Evolutionary conservation across 2,888 invertebrate species (phyloP).

Genomic region (Thymelicus acteon): DNA sequence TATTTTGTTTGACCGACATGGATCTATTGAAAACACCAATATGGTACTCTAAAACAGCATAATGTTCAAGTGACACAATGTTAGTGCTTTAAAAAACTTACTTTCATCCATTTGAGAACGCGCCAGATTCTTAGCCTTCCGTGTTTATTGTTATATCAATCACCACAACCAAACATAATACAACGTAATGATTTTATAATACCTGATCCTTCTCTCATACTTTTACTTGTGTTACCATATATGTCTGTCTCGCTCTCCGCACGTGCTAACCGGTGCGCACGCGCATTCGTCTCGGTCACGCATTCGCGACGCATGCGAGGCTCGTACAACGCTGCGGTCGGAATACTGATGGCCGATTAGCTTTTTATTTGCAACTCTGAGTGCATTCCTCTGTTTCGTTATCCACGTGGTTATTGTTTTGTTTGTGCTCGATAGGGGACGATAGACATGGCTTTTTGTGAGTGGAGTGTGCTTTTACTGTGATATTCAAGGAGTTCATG

Average conservation of each 20-base stretch:
- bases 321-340: slow-evolving; percentile 38
- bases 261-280: slow-evolving; percentile 37
- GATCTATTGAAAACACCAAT: too few species aligned
- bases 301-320: slow-evolving; percentile 37
- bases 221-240: neutral
- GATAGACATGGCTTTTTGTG: neutral
- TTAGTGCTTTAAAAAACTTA: too few species aligned
- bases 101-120: too few species aligned
- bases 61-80: too few species aligned
- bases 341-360: slow-evolving; percentile 43
- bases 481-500: too few species aligned
- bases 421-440: neutral
- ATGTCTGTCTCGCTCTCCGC: slow-evolving; percentile 38
- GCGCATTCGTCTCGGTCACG: slow-evolving; percentile 41
- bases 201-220: neutral
- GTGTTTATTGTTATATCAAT: too few species aligned
- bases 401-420: slow-evolving; percentile 40
- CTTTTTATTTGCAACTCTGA: slow-evolving; percentile 44
- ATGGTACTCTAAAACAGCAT: too few species aligned
- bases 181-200: neutral
- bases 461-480: neutral
- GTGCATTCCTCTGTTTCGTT: slow-evolving; percentile 44
- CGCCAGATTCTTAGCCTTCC: too few species aligned
- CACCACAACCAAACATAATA: neutral
- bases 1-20: neutral